A percentile compares a stretch with the other conserved stretches of the same genome.
Evolutionary conservation across 2,113 vertebrate species (phyloP).

Genomic region (Nesogale talazaci): DNA sequence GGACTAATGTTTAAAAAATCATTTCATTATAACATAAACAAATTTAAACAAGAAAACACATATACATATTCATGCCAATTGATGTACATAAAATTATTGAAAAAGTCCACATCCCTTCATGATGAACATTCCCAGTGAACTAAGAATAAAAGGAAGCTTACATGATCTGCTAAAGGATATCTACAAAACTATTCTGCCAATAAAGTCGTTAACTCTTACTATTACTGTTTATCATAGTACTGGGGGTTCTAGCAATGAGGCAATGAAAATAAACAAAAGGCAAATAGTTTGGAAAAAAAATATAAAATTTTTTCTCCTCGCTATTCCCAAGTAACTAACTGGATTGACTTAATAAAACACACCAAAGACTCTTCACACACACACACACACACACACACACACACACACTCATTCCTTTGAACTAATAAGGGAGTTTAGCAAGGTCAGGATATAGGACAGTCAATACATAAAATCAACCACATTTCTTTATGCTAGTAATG

Average conservation of each 20-base stretch:
- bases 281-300: not conserved
- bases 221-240: not conserved
- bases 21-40: not conserved
- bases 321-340: not conserved
- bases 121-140: not conserved
- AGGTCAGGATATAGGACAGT: not conserved
- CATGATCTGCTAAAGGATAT: not conserved
- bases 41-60: not conserved
- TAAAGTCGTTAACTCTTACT: not conserved
- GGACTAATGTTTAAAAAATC: not conserved
- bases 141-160: not conserved
- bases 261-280: not conserved
- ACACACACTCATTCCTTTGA: not conserved
- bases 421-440: not conserved
- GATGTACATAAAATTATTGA: not conserved
- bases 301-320: not conserved
- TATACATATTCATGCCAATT: not conserved
- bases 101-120: not conserved
- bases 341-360: not conserved
- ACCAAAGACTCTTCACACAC: not conserved
- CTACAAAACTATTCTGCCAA: not conserved
- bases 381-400: not conserved
- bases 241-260: not conserved
- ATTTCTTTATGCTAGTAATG: not conserved
- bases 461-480: not conserved